phyloP scores from a whole-genome alignment of 2,113 vertebrate species.

The Petrocephalus zakoni region DNA sequence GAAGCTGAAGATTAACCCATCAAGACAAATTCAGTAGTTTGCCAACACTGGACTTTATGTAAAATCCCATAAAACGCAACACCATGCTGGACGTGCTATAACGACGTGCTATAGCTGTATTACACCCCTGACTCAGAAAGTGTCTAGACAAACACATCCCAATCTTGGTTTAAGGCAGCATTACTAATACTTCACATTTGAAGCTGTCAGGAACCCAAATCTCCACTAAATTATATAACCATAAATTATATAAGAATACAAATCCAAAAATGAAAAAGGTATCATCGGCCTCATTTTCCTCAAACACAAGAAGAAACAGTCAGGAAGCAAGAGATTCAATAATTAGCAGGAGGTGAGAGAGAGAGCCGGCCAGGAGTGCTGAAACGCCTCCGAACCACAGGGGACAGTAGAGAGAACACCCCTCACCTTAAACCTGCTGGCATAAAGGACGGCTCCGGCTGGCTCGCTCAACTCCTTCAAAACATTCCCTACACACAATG shows the following conservation, averaged over 20 bases:
- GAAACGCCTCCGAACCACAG: neutral
- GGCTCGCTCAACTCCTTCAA: conserved; percentile 86
- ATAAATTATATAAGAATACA: neutral
- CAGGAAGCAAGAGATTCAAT: neutral
- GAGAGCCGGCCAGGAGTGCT: neutral
- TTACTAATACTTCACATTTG: neutral
- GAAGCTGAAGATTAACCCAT: neutral
- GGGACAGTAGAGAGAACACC: neutral
- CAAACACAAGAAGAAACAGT: neutral
- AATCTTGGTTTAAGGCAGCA: conserved; percentile 2
- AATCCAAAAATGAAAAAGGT: neutral
- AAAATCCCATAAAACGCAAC: neutral
- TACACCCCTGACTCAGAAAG: neutral
- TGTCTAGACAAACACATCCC: neutral
- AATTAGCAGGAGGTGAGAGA: neutral
- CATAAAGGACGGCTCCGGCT: conserved; percentile 75
- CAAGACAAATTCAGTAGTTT: neutral
- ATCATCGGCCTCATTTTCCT: neutral
- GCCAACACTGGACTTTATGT: neutral
- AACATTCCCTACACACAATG: conserved; percentile 71
- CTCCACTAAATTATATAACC: neutral
- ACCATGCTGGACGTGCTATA: neutral
- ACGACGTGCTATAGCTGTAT: neutral
- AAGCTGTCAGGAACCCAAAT: neutral
- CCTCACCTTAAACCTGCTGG: conserved; percentile 76